Conservation (phyloP, 2,113 vertebrate genomes). For the Murina feae region DNA sequence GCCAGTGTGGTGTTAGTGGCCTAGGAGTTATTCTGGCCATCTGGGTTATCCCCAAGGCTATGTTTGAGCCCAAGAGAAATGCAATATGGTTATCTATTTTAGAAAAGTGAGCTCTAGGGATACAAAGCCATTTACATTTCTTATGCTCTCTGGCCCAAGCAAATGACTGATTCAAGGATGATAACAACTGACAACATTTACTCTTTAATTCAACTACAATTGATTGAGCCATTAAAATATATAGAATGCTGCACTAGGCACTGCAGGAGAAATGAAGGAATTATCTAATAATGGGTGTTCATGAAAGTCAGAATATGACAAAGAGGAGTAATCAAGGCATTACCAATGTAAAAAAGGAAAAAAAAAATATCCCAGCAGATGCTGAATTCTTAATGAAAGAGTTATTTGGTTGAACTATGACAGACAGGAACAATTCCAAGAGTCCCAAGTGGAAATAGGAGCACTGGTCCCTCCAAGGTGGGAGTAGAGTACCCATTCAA, state of each 20-base stretch:
- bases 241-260: background rate
- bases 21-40: background rate
- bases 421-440: background rate
- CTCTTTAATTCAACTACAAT: background rate
- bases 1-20: rapidly evolving
- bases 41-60: background rate
- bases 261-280: background rate
- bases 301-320: background rate
- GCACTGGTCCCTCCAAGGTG: background rate
- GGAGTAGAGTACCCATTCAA: background rate
- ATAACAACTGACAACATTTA: background rate
- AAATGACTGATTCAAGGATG: background rate
- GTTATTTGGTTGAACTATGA: background rate
- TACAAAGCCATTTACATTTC: background rate
- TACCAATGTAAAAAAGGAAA: background rate
- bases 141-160: background rate
- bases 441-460: background rate
- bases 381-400: background rate
- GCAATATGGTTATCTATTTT: background rate
- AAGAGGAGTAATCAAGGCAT: background rate
- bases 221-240: background rate
- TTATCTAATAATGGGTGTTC: background rate
- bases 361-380: background rate
- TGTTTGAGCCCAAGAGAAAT: background rate
- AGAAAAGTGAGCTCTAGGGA: background rate